Evolutionary conservation across 2,797 vertebrate genomes (phyloP).

Genomic region (Melopsittacus undulatus): DNA sequence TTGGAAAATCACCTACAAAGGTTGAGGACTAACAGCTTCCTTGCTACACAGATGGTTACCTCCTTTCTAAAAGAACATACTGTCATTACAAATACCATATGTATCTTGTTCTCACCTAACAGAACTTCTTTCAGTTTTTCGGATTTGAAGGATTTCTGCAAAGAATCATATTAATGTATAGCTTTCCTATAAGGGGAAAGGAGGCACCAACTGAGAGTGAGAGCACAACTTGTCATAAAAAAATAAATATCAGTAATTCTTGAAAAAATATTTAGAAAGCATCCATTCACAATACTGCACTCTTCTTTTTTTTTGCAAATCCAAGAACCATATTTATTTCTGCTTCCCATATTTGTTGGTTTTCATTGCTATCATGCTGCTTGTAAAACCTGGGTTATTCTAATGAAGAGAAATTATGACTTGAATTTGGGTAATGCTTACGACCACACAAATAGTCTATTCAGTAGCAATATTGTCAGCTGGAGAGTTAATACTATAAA

Average conservation of each 20-base stretch:
- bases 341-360: background rate
- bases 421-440: constrained; percentile 36
- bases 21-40: background rate
- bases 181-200: background rate
- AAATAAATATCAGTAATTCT: background rate
- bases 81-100: constrained; percentile 29
- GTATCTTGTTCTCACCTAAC: constrained; percentile 19
- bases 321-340: background rate
- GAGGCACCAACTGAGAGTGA: background rate
- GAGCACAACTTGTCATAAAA: background rate
- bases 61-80: background rate
- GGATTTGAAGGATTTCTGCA: constrained; percentile 3
- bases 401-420: background rate
- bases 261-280: background rate
- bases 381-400: constrained; percentile 47
- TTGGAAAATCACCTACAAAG: background rate
- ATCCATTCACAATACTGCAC: background rate
- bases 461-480: constrained; percentile 26
- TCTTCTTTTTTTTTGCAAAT: background rate
- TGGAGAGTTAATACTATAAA: constrained; percentile 47
- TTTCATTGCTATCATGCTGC: background rate
- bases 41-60: constrained; percentile 26
- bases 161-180: background rate
- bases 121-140: constrained; percentile 31
- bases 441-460: constrained; percentile 32